Evolutionary conservation across 1,140 invertebrate genomes (phyloP).

Genomic region (Scaptomyza pallida): DNA sequence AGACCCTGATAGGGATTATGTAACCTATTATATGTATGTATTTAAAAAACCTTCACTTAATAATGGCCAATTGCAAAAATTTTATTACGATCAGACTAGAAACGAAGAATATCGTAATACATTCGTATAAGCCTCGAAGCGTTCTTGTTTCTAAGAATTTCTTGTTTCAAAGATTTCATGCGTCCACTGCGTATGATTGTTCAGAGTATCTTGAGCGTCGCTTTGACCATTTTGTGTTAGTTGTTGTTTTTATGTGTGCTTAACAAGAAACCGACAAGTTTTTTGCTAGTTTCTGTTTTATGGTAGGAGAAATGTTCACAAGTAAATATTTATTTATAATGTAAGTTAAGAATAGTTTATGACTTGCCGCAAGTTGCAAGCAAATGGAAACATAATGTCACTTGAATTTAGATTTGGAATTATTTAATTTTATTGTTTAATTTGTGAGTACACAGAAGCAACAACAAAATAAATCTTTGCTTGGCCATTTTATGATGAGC

Average conservation of each 20-base stretch:
- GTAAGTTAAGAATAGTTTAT: conserved; percentile 1
- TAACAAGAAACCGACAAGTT: background rate
- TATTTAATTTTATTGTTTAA: conserved; percentile 10
- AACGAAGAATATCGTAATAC: too few species aligned
- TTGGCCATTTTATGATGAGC: conserved; percentile 45
- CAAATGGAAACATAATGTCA: background rate
- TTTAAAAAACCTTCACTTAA: too few species aligned
- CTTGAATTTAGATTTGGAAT: conserved; percentile 1
- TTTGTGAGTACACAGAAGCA: background rate
- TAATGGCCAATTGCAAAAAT: too few species aligned
- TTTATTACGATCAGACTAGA: too few species aligned
- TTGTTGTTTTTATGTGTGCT: background rate
- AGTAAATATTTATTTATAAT: conserved; percentile 1
- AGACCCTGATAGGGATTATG: too few species aligned
- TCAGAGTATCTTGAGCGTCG: background rate
- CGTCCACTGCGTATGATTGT: too few species aligned
- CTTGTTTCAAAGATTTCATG: too few species aligned
- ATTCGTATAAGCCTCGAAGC: too few species aligned
- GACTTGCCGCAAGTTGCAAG: background rate
- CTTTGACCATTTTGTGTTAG: background rate
- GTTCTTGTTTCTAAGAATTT: too few species aligned
- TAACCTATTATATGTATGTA: too few species aligned
- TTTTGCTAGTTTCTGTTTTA: too few species aligned
- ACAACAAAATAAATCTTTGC: background rate
- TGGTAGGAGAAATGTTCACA: too few species aligned